Evolutionary conservation across 2,797 vertebrate species (phyloP), one percentile per base, ranked within the genome.

Genomic region (Monodelphis domestica): DNA sequence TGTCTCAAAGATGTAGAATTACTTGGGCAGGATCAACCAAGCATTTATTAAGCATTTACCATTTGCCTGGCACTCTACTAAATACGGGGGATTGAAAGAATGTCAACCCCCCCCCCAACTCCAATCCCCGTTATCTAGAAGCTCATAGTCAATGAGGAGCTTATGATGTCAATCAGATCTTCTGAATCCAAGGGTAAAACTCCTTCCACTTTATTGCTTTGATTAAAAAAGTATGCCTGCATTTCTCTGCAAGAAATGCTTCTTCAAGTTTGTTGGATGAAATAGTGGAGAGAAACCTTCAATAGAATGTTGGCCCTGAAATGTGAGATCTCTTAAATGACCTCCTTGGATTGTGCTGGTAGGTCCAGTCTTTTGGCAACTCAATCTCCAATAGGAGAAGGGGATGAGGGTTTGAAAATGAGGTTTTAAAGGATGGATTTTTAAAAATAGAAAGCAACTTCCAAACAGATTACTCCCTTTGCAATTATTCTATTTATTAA

Each of bases 1-100:
- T 87, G 54, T 38, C n/a, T 92, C 87, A 78, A 90, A 93, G 38
- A 94, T 51, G 15, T 93, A 94, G 59, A 95, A 91, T 89, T 87
- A 88, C 38, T 53, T 89, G 90, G 51, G 26, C 59, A 88, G 87
- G 59, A 70, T 95, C 63, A 91, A 57, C 88, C 15, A 53, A 53
- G 63, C 17, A 45, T 78, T 78, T 45, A 45, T 63, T 63, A 63
- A 63, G 5, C 59, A n/a, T 59, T 33, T n/a, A 5, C 59, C 15
- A 2, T n/a, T 12, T 38, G 63, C n/a, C 55, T 9, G 28, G 28
- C 1, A 29, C 28, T 29, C 54, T 55, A 54, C 54, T 21, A 17
- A 33, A 59, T 6, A 70, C 33, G 70, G n/a, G 70, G 17, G 70
- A 84, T 84, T 11, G 38, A 50, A 50, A 84, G 21, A 78, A 78